Evolutionary conservation across 2,888 invertebrate species (phyloP).

Genomic region (Ametastegia equiseti): DNA sequence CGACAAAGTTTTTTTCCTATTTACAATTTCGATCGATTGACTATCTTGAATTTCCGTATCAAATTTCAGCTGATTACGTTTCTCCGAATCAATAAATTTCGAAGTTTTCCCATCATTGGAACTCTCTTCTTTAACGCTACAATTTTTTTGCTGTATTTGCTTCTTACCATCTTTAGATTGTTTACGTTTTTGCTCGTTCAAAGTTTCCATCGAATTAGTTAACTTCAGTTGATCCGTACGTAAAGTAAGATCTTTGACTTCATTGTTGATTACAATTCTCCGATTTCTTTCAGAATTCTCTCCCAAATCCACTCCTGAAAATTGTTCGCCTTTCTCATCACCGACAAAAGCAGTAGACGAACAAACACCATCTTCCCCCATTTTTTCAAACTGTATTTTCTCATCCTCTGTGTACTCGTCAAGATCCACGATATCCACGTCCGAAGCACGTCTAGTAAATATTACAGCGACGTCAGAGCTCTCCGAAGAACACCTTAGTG

Average conservation of each 20-base stretch:
- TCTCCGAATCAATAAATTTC: conserved; percentile 4
- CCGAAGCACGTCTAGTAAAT: background rate
- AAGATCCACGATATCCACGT: background rate
- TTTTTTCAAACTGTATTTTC: background rate
- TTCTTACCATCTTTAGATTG: background rate
- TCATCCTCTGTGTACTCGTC: conserved; percentile 15
- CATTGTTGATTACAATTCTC: background rate
- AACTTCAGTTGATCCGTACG: background rate
- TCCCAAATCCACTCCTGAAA: background rate
- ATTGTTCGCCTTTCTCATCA: background rate
- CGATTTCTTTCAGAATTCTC: background rate
- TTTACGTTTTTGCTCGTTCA: no score
- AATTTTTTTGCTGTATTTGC: background rate
- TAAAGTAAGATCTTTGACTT: background rate
- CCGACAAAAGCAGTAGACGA: background rate
- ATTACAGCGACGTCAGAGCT: conserved; percentile 23
- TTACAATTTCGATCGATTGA: background rate
- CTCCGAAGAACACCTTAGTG: background rate
- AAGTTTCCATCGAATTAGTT: background rate
- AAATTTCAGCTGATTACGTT: background rate
- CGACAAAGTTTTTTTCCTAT: background rate
- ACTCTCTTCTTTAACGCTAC: background rate
- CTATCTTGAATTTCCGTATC: background rate
- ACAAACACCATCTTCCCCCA: background rate
- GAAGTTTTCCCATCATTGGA: background rate